These are phyloP conservation scores for Phalangium opilio DNA, from an alignment of 2,888 invertebrate species.

Conservation along the genomic window DNA sequence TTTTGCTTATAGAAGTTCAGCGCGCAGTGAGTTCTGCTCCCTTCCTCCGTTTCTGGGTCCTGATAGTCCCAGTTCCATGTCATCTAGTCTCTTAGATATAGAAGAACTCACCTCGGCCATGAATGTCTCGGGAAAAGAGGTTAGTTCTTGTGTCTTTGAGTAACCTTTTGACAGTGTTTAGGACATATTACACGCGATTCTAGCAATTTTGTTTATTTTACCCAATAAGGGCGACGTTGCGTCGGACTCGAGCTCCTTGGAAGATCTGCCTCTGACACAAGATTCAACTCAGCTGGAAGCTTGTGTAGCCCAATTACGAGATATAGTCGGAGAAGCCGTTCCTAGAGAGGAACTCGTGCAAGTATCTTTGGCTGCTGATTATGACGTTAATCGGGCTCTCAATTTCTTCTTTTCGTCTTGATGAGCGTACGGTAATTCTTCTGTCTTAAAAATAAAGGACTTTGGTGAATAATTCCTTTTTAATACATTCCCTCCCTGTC, in stretches of 20 bases:
- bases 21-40: conserved; percentile 17
- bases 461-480: too few species aligned
- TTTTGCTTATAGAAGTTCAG: conserved; percentile 18
- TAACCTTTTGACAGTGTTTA: too few species aligned
- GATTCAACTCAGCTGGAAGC: conserved; percentile 33
- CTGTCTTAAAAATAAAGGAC: too few species aligned
- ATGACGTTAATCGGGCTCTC: conserved; percentile 42
- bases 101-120: conserved; percentile 27
- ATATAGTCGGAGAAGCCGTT: conserved; percentile 39
- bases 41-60: conserved; percentile 16
- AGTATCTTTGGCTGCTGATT: conserved; percentile 42
- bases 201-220: background rate
- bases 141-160: conserved; percentile 3
- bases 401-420: conserved; percentile 39
- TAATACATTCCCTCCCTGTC: too few species aligned
- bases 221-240: conserved; percentile 15
- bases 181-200: too few species aligned
- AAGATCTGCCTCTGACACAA: conserved; percentile 26
- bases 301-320: conserved; percentile 37
- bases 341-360: conserved; percentile 38
- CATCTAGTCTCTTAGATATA: conserved; percentile 27
- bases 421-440: background rate
- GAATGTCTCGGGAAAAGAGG: conserved; percentile 24
- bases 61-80: conserved; percentile 27
- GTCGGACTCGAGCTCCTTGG: conserved; percentile 27